phyloP scores from a whole-genome alignment of 1,140 invertebrate genomes.

The Drosophila grimshawi region DNA sequence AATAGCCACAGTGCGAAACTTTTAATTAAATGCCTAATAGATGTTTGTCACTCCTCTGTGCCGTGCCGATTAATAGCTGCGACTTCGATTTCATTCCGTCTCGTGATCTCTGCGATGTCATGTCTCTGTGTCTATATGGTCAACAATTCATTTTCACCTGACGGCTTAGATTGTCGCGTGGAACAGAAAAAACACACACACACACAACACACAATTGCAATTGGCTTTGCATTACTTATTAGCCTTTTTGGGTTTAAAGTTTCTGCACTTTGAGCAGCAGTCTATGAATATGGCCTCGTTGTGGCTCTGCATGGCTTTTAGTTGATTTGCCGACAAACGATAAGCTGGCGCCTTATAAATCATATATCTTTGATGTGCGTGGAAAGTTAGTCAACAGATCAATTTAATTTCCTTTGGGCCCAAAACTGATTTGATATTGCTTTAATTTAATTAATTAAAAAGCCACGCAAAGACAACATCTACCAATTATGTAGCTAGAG shows the following conservation, averaged over 20 bases:
- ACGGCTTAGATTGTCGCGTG: conserved; percentile 3
- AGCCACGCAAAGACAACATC: conserved; percentile 42
- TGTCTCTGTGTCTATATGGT: conserved; percentile 51
- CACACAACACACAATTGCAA: conserved; percentile 13
- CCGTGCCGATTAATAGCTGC: conserved; percentile 61
- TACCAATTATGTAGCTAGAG: conserved; percentile 17
- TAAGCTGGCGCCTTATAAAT: conserved; percentile 55
- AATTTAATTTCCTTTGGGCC: conserved; percentile 68
- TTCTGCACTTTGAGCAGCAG: conserved; percentile 70
- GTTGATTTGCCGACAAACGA: conserved; percentile 59
- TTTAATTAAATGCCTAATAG: conserved; percentile 81
- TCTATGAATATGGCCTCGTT: not conserved
- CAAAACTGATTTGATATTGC: conserved; percentile 50
- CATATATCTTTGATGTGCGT: conserved; percentile 2
- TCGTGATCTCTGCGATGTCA: conserved; percentile 69
- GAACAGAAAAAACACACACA: conserved; percentile 25
- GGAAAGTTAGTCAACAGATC: conserved; percentile 51
- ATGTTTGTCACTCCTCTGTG: conserved; percentile 70
- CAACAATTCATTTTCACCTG: conserved; percentile 66
- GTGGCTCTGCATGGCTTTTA: conserved; percentile 26
- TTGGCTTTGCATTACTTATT: conserved; percentile 18
- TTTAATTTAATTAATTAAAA: conserved; percentile 72
- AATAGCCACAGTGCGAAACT: conserved; percentile 66
- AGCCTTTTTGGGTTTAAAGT: conserved; percentile 20
- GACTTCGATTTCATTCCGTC: conserved; percentile 53